These are phyloP conservation scores for Harpagoxenus sublaevis DNA, from an alignment of 2,888 invertebrate genomes.

Conservation along the genomic window DNA sequence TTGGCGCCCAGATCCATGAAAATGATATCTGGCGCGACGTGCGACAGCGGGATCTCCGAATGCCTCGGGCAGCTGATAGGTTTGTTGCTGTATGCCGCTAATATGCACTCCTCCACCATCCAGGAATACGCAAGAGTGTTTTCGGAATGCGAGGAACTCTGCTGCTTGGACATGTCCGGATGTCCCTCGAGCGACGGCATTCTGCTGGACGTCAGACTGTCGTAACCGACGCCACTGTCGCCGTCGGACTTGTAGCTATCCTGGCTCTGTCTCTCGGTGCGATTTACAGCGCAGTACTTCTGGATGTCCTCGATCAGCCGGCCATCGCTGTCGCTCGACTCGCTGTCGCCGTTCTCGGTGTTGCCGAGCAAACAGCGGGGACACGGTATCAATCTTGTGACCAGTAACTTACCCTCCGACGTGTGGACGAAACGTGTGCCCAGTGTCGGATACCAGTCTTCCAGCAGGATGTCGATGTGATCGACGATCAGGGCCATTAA, in stretches of 20 bases:
- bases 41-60: conserved; percentile 91
- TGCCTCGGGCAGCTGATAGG: conserved; percentile 93
- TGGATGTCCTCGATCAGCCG: conserved; percentile 80
- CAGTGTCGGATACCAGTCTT: conserved; percentile 99
- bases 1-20: conserved; percentile 95
- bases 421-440: conserved; percentile 99
- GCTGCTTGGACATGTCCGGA: conserved; percentile 87
- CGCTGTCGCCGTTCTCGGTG: conserved; percentile 83
- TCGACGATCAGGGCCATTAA: conserved; percentile 96
- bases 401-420: conserved; percentile 97
- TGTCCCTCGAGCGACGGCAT: conserved; percentile 94
- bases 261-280: conserved; percentile 86
- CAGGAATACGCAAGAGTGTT: conserved; percentile 90
- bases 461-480: conserved; percentile 97
- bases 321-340: conserved; percentile 75
- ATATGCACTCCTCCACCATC: conserved; percentile 98
- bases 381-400: conserved; percentile 97
- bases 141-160: conserved; percentile 73
- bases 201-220: conserved; percentile 91
- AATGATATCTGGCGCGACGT: conserved; percentile 97
- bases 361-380: conserved; percentile 91
- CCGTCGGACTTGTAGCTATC: conserved; percentile 94
- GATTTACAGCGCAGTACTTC: conserved; percentile 79
- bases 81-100: conserved; percentile 93
- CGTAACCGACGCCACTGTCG: conserved; percentile 95